Evolutionary conservation across 2,797 vertebrate genomes (phyloP), one percentile per base, ranked within the genome.

Genomic region (Hybognathus amarus): DNA sequence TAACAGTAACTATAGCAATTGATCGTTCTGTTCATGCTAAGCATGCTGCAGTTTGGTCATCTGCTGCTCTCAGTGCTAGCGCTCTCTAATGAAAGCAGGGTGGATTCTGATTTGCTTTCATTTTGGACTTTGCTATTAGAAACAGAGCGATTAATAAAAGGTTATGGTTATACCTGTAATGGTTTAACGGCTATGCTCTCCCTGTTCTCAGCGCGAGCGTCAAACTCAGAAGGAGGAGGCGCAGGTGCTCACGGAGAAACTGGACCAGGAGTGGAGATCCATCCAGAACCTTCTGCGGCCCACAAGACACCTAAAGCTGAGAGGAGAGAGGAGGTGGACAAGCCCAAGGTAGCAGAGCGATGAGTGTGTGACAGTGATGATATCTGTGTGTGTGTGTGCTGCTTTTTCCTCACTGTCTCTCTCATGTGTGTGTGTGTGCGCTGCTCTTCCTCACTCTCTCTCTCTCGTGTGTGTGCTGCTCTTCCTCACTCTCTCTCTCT

Each of bases 241-340:
- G 0, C 93, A 97, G 82, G 97, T 95, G 86, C 94, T 99, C 89
- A 99, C 98, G 0, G 97, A 99, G 93, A 97, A 97, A 88, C 95
- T 99, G 84, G 98, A 99, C 88, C 95, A 93, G 64, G 97, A 99
- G 18, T 99, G 98, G 98, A 97, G 95, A 85, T 95, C 93, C 88
- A 96, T 99, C 87, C 98, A 98, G 87, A 76, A 86, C 1, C 95
- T 99, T 22, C 90, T 99, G n/a, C n/a, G 83, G 90, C 94, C 52
- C 95, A 77, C 40, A 97, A 95, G 91, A 84, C 90, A 0, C 94
- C 96, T 0, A 96, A 92, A 89, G 90, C 89, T 0, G 94, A 95
- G 71, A 83, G 15, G 2, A 91, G 87, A 24, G 94, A 94, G 79
- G 93, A 94, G 59, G 64, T 24, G 47, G 92, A 94, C 56, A 97